Percentiles rank a stretch among this genome's conserved stretches.
phyloP scores from a whole-genome alignment of 2,888 invertebrate genomes.

The Ormyrus pomaceus region DNA sequence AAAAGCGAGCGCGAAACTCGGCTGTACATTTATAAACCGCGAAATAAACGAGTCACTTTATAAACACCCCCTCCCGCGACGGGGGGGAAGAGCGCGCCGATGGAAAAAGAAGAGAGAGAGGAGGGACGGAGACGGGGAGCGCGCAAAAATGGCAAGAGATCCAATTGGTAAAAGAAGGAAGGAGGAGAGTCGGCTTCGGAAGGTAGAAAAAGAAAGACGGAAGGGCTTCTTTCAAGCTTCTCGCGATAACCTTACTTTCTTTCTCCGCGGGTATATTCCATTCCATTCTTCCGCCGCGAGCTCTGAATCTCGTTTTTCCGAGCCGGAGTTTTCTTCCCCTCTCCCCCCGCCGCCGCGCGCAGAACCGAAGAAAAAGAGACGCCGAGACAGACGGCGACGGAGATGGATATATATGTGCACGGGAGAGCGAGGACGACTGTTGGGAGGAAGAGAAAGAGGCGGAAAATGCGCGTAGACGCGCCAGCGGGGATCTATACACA shows the following conservation, averaged over 20 bases:
- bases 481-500: too few species aligned
- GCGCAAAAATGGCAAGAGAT: conserved; percentile 52
- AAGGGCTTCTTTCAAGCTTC: conserved; percentile 56
- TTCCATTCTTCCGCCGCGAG: conserved; percentile 57
- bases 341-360: not conserved
- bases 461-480: conserved; percentile 43
- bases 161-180: conserved; percentile 47
- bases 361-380: conserved; percentile 35
- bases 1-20: conserved; percentile 7
- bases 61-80: conserved; percentile 23
- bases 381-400: conserved; percentile 25
- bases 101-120: conserved; percentile 23
- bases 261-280: conserved; percentile 57
- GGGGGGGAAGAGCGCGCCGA: conserved; percentile 19
- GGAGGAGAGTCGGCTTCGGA: conserved; percentile 39
- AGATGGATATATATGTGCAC: conserved; percentile 41
- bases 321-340: conserved; percentile 52
- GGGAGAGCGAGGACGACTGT: conserved; percentile 10
- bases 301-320: conserved; percentile 60
- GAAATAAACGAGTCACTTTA: conserved; percentile 54
- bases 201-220: conserved; percentile 44
- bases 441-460: conserved; percentile 1
- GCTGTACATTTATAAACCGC: conserved; percentile 3
- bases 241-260: conserved; percentile 58
- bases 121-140: not conserved